phyloP scores from a whole-genome alignment of 2,113 vertebrate species.

The Ceyx melanurus region DNA sequence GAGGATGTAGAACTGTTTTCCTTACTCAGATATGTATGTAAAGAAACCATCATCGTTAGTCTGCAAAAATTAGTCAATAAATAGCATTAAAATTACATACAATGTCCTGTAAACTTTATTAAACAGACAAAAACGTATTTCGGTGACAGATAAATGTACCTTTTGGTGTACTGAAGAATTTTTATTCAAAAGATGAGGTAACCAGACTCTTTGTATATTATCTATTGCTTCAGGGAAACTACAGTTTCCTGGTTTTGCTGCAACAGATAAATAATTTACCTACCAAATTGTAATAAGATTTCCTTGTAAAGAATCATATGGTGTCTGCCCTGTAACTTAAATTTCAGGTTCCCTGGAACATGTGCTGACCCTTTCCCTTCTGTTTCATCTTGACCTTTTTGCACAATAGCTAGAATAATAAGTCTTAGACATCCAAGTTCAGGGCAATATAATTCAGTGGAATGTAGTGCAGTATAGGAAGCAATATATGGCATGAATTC shows the following conservation, averaged over 20 bases:
- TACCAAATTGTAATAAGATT: neutral
- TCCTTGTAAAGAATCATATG: neutral
- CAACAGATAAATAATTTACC: neutral
- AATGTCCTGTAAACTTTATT: neutral
- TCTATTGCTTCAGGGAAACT: neutral
- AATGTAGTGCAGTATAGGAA: neutral
- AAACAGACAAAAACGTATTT: neutral
- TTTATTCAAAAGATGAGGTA: neutral
- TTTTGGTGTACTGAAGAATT: neutral
- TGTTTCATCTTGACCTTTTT: neutral
- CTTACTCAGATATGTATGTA: neutral
- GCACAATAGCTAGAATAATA: neutral
- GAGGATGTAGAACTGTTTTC: neutral
- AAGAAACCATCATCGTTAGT: neutral
- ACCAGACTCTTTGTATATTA: neutral
- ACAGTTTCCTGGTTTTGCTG: neutral
- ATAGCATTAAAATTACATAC: neutral
- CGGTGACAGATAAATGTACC: neutral
- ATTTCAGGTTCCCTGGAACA: neutral
- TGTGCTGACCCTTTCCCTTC: neutral
- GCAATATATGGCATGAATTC: neutral
- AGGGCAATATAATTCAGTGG: neutral
- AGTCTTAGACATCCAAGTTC: neutral
- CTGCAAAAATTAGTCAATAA: neutral
- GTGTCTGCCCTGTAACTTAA: neutral